These are phyloP conservation scores for Alectoris magna DNA, from an alignment of 2,797 vertebrate species.

Conservation along the genomic window DNA sequence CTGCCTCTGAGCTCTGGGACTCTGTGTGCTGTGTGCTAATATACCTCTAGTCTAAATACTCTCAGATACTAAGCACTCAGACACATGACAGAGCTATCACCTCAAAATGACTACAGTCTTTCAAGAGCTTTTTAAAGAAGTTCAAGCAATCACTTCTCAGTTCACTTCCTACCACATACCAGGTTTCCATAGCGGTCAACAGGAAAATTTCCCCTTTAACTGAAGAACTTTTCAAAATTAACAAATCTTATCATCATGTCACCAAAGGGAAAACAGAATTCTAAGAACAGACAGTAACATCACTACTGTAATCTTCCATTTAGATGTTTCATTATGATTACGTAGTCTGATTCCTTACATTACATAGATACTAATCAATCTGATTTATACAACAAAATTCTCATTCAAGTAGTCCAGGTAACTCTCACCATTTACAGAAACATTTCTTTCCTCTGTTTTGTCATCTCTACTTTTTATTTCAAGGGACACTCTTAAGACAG, in stretches of 20 bases:
- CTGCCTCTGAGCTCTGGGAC: not conserved
- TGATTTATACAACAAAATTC: not conserved
- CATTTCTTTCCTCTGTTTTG: not conserved
- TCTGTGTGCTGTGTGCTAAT: rapidly evolving
- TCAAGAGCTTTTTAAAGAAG: not conserved
- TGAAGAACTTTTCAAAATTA: not conserved
- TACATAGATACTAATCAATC: not conserved
- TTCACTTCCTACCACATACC: not conserved
- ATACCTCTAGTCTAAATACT: not conserved
- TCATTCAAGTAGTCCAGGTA: not conserved
- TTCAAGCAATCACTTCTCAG: not conserved
- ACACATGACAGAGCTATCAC: not conserved
- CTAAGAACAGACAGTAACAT: not conserved
- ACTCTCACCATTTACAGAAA: not conserved
- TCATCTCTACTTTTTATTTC: not conserved
- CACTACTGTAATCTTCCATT: not conserved
- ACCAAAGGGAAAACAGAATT: not conserved
- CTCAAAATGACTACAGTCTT: not conserved
- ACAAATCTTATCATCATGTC: not conserved
- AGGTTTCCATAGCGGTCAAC: not conserved
- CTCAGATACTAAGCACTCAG: not conserved
- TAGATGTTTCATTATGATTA: not conserved
- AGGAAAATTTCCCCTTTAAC: not conserved
- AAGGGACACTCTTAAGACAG: not conserved
- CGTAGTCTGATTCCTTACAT: not conserved